A percentile compares a stretch with the other conserved stretches of the same genome.
Evolutionary conservation across 2,113 vertebrate genomes (phyloP).

Genomic region (Neomonachus schauinslandi): DNA sequence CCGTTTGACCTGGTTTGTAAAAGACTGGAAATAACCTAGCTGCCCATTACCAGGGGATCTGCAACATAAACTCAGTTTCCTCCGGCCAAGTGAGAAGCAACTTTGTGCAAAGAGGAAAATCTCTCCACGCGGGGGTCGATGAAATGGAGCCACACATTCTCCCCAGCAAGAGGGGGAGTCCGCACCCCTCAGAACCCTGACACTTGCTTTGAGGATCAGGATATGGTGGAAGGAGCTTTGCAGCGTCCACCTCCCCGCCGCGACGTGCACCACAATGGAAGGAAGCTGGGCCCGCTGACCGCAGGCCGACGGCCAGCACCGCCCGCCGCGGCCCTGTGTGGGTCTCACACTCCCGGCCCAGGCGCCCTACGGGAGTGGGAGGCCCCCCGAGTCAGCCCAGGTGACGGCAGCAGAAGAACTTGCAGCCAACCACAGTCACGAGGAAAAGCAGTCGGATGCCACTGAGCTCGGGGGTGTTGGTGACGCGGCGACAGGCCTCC

Average conservation of each 20-base stretch:
- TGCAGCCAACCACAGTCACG: background rate
- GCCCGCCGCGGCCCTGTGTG: rapidly evolving
- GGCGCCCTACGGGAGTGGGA: background rate
- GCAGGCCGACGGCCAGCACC: background rate
- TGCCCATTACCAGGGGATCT: background rate
- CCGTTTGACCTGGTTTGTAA: background rate
- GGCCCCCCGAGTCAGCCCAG: background rate
- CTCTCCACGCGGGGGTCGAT: background rate
- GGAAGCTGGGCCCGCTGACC: background rate
- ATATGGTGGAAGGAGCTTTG: too few relatives aligned
- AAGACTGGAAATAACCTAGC: background rate
- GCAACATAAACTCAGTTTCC: background rate
- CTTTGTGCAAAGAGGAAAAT: too few relatives aligned
- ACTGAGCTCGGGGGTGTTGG: background rate
- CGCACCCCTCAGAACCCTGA: too few relatives aligned
- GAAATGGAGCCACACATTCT: too few relatives aligned
- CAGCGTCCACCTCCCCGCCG: too few relatives aligned
- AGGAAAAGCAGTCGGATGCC: background rate
- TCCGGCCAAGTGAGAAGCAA: background rate
- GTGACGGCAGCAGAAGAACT: background rate
- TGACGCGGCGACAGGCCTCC: background rate
- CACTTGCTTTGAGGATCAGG: too few relatives aligned
- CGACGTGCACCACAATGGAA: background rate
- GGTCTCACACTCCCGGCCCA: background rate
- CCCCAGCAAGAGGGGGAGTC: background rate